Evolutionary conservation across 2,888 invertebrate species (phyloP), one percentile per base, ranked within the genome.

Genomic region (Spilosoma lubricipeda): DNA sequence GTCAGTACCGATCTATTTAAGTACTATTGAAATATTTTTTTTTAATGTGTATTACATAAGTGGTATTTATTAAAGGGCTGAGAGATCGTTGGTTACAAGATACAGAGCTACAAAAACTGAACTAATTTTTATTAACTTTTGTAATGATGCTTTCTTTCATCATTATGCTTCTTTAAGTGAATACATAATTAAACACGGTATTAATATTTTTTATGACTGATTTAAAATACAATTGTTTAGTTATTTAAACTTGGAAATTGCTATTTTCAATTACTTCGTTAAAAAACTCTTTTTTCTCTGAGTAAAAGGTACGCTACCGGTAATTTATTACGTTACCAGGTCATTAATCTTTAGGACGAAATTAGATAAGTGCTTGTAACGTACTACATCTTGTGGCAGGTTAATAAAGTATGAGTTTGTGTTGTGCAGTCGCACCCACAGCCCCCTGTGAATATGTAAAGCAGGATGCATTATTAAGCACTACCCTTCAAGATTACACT

Each of bases 401-500:
- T 91, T 91, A 92, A 94, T 93, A 93, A 93, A 90, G 89, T 89
- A 93, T 92, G 91, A 91, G 90, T 83, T 86, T 85, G 85, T 85
- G 66, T 69, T 71, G 67, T 70, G 66, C 71, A 73, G 67, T 70
- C 30, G 70, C 73, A 67, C 69, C 73, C 70, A 77, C 77, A 77
- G 78, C 81, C 84, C 86, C 88, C 80, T 74, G 86, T 90, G 89
- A 91, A 92, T 91, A 93, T 92, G 90, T 89, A 91, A 91, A 92
- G 90, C 87, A 81, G 86, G 86, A 88, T 93, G 90, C 91, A 93
- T 93, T 93, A 94, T 94, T 94, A 91, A 94, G 88, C 86, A 84
- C 86, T 89, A 82, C 87, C 91, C 92, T 85, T 87, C 82, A 86
- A 71, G 67, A 74, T 74, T 71, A 68, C 65, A 52, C 56, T 30